phyloP scores from a whole-genome alignment of 2,888 invertebrate genomes.

The Rugalucina vietnamica region DNA sequence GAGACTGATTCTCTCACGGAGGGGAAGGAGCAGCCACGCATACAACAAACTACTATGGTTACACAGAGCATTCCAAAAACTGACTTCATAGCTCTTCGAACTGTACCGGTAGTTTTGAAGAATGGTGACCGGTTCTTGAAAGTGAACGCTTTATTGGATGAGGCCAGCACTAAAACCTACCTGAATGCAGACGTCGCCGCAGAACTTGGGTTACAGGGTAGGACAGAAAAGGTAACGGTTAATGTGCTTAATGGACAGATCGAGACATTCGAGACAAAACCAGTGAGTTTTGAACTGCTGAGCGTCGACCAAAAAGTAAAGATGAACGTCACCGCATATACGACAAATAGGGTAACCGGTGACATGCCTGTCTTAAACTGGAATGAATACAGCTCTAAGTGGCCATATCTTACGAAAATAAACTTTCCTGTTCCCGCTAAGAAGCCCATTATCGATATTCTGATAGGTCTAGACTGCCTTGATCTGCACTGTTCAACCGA shows the following conservation, averaged over 20 bases:
- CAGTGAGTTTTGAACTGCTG: slow-evolving; percentile 29
- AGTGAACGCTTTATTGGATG: slow-evolving; percentile 54
- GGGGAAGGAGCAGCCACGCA: background rate
- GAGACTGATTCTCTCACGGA: background rate
- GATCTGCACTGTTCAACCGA: slow-evolving; percentile 30
- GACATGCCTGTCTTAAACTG: background rate
- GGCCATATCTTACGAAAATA: background rate
- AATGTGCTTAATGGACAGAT: slow-evolving; percentile 33
- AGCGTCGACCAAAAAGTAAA: slow-evolving; percentile 17
- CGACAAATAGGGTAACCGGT: background rate
- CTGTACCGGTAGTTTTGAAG: slow-evolving; percentile 51
- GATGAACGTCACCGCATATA: too few species aligned
- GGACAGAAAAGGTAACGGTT: slow-evolving; percentile 9
- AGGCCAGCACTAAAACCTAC: slow-evolving; percentile 54
- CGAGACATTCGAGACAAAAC: slow-evolving; percentile 31
- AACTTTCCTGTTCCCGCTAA: background rate
- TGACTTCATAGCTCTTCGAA: slow-evolving; percentile 36
- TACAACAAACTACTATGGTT: background rate
- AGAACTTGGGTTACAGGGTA: slow-evolving; percentile 32
- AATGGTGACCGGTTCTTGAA: slow-evolving; percentile 8
- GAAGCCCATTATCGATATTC: background rate
- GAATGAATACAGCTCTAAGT: background rate
- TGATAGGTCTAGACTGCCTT: background rate
- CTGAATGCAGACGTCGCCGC: slow-evolving; percentile 39
- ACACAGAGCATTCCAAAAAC: background rate